Base-by-base conservation (phyloP, 1,140 invertebrate species). In the Aphidius ervi region DNA sequence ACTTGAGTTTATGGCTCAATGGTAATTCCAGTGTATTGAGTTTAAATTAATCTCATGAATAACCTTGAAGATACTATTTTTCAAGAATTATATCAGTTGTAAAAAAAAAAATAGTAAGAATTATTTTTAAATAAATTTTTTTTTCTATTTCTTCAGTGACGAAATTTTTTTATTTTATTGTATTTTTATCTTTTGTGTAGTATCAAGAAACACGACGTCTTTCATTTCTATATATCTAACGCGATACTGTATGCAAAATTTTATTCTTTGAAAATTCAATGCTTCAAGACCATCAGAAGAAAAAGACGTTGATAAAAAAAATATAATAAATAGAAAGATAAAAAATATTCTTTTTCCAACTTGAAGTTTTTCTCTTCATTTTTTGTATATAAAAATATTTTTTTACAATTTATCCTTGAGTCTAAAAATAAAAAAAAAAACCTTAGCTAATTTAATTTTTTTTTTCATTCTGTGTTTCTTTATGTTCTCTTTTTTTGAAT, bases 231-330 rank as follows among this genome's bases (percentile, higher is more conserved):
- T 16, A 16, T 57, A 43, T 57, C 46, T 57, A 37, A 16, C 39
- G n/a, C n/a, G 23, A 10, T 54, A n/a, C 9, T 37, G 46, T 46
- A 16, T n/a, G 47, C 45, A 57, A 57, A 57, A 57, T 57, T 46
- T 45, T 57, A 57, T 57, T 57, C 46, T 57, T 45, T 47, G 47
- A 56, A 45, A 57, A 57, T 57, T 57, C 56, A 57, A 57, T 57
- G 56, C 56, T 58, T 45, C 48, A 45, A 47, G 39, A 54, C 6
- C 45, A 42, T 58, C 56, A 58, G 37, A 48, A 58, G 45, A 46
- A 54, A 52, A 54, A 54, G 39, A 42, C 52, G 52, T 40, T 54
- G 52, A 54, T 37, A 54, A 41, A 48, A 58, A 20, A 9, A 10
- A 31, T 10, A 8, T n/a, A 46, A 56, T 45, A 56, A 56, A 39